These are phyloP conservation scores for Salvator merianae DNA, from an alignment of 2,113 vertebrate genomes.

Conservation along the genomic window DNA sequence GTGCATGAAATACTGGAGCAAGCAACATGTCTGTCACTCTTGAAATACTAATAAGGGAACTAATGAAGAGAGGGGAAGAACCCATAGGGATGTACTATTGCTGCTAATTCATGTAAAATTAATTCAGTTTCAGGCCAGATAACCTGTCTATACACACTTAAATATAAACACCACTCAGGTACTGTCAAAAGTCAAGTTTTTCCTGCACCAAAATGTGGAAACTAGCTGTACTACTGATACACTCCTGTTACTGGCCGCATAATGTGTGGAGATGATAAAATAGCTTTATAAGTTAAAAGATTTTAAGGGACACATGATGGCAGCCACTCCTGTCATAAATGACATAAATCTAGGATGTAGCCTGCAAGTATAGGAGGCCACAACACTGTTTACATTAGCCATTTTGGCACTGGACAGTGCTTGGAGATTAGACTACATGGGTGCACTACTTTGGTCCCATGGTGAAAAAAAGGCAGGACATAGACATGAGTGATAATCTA, in stretches of 20 bases:
- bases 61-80: background rate
- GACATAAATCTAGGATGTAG: too few relatives aligned
- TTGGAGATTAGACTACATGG: too few relatives aligned
- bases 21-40: background rate
- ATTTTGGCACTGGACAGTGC: too few relatives aligned
- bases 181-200: background rate
- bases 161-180: background rate
- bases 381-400: too few relatives aligned
- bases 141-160: background rate
- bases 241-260: too few relatives aligned
- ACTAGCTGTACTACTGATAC: background rate
- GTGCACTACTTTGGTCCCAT: too few relatives aligned
- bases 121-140: too few relatives aligned
- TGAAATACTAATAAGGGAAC: constrained; percentile 17
- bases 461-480: too few relatives aligned
- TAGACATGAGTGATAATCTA: too few relatives aligned
- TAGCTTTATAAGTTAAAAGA: background rate
- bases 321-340: background rate
- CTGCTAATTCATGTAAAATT: constrained; percentile 4
- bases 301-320: background rate
- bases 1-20: constrained; percentile 9
- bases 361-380: too few relatives aligned
- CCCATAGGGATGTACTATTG: background rate
- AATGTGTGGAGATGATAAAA: too few relatives aligned
- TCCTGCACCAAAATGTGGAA: background rate